Conservation (phyloP, 2,888 invertebrate genomes). For the Amiota minor region DNA sequence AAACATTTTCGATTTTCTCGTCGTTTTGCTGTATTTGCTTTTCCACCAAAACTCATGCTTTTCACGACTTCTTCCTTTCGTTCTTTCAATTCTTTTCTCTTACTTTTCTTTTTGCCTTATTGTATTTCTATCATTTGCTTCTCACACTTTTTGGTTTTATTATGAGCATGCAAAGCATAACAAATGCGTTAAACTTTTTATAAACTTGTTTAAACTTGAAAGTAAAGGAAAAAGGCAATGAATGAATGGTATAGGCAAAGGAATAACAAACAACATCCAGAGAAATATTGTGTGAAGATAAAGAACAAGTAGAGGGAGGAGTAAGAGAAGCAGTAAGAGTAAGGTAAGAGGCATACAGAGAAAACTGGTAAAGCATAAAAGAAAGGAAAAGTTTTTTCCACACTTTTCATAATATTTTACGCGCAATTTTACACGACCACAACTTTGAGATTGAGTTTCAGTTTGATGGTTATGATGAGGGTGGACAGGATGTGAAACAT, state of each 20-base stretch:
- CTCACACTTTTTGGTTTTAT: slow-evolving; percentile 15
- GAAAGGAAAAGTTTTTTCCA: slow-evolving; percentile 24
- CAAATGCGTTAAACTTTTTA: slow-evolving; percentile 55
- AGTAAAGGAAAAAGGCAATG: neutral
- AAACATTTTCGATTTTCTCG: slow-evolving; percentile 47
- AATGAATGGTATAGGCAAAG: neutral
- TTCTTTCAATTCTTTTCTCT: slow-evolving; percentile 27
- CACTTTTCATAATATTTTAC: slow-evolving; percentile 27
- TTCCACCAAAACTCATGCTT: neutral
- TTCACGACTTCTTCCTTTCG: neutral
- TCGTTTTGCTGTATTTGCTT: slow-evolving; percentile 27
- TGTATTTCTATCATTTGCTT: neutral
- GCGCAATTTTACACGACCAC: slow-evolving; percentile 28
- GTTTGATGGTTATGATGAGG: no score
- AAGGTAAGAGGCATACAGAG: neutral
- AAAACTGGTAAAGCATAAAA: slow-evolving; percentile 10
- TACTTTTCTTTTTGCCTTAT: slow-evolving; percentile 48
- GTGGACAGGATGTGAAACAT: no score
- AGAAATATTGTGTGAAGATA: neutral
- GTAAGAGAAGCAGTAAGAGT: no score
- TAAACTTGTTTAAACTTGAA: slow-evolving; percentile 37
- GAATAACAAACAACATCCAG: no score
- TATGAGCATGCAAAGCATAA: slow-evolving; percentile 49
- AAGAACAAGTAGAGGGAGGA: slow-evolving; percentile 47
- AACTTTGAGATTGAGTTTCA: neutral